Evolutionary conservation across 2,797 vertebrate species (phyloP).

Genomic region (Chaetodon trifasciatus): DNA sequence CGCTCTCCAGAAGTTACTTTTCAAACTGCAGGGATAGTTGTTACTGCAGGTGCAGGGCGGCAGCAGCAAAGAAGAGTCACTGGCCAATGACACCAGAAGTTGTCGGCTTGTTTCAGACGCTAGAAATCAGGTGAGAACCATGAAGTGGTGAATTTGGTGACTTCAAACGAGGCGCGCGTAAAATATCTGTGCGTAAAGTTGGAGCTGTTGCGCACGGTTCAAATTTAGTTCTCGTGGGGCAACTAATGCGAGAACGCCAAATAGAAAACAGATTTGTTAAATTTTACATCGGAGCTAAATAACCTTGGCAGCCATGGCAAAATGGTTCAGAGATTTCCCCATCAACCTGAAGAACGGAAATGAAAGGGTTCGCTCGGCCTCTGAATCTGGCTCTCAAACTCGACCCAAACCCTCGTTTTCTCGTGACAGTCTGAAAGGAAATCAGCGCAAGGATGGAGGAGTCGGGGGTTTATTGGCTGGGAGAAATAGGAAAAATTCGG

Average conservation of each 20-base stretch:
- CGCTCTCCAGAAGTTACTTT: constrained; percentile 85
- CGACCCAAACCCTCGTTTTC: constrained; percentile 81
- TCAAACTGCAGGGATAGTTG: constrained; percentile 87
- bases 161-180: constrained; percentile 32
- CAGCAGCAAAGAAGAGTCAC: constrained; percentile 31
- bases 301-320: constrained; percentile 88
- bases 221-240: neutral
- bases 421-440: constrained; percentile 84
- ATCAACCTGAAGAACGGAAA: constrained; percentile 92
- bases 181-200: constrained; percentile 70
- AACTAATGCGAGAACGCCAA: neutral
- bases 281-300: constrained; percentile 23
- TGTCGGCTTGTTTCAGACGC: constrained; percentile 29
- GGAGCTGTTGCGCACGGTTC: constrained; percentile 42
- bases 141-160: constrained; percentile 5
- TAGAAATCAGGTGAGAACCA: constrained; percentile 27
- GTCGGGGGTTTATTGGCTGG: constrained; percentile 80
- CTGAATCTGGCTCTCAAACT: constrained; percentile 86
- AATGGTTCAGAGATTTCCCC: constrained; percentile 98
- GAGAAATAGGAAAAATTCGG: constrained; percentile 93
- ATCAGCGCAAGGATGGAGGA: constrained; percentile 84
- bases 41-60: constrained; percentile 54
- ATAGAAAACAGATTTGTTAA: constrained; percentile 1
- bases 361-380: constrained; percentile 88
- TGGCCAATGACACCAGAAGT: constrained; percentile 50